Evolutionary conservation across 2,113 vertebrate species (phyloP), one percentile per base, ranked within the genome.

Genomic region (Cyprinodon brontotheroides): DNA sequence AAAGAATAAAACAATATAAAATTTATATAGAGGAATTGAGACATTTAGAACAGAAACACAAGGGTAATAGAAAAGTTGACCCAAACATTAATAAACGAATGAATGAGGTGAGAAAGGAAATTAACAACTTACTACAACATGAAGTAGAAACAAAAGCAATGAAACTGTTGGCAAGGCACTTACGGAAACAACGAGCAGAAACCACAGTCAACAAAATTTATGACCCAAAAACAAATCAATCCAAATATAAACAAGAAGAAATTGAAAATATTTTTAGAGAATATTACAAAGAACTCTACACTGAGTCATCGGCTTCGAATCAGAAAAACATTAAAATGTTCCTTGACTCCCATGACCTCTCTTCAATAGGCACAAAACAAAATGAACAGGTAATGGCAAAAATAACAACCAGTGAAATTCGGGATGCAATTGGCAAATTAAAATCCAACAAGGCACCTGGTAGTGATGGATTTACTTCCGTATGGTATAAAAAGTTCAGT

Each of bases 311-410:
- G 12, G 4, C 61, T 15, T 3, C 10, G 4, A 62, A 37, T 4
- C 36, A 20, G 7, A 22, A 48, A 3, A 29, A 47, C 1, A 61
- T 38, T 3, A 47, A 22, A 70, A 4, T 4, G 0, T 65, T 65
- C 3, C 36, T 62, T 6, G 41, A 62, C 15, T n/a, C 53, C 0
- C 1, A 48, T 3, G 57, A 61, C 2, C 36, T 75, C 13, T 20
- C 59, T 0, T 68, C 57, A 12, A 48, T 75, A 60, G 68, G 68
- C 11, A 29, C 37, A 14, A 70, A 60, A 70, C 50, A n/a, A n/a
- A n/a, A n/a, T n/a, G n/a, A n/a, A n/a, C n/a, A n/a, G n/a, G n/a
- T n/a, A n/a, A n/a, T n/a, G n/a, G n/a, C n/a, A n/a, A n/a, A n/a
- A n/a, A n/a, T n/a, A n/a, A n/a, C n/a, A n/a, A n/a, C n/a, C n/a